Base-by-base conservation (phyloP, 2,113 vertebrate species). In the Emydura subglobosa region DNA sequence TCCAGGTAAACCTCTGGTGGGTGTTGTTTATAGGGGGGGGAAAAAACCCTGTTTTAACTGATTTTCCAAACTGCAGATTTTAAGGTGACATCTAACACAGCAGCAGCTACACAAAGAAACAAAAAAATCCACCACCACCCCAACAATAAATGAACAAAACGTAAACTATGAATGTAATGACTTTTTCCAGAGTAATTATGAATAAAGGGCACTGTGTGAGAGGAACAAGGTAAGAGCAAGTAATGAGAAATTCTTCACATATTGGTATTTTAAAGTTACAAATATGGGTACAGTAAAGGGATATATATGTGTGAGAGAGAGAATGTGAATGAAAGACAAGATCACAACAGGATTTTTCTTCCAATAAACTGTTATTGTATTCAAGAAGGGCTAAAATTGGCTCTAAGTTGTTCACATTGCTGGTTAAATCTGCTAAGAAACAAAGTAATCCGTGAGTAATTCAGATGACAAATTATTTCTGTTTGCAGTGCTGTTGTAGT, bases 21-120 rank as follows among this genome's bases (percentile, higher is more conserved):
- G 82, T 1, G 1, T 93, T 97, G 86, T 98, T 97, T 97, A 97
- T 54, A 81, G 95, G 44, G 87, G 7, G 11, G 13, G 2, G 92
- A 97, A 92, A 86, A n/a, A 6, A 31, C 11, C 3, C 85, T 87
- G 68, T 91, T 98, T 94, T 90, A 79, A 98, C 96, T 97, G 93
- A 98, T 98, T 98, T 96, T 98, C 94, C 92, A 96, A 96, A 97
- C 92, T 96, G 81, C 16, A 3, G 84, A 89, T 96, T 97, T 97
- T 85, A 86, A 81, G 81, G 65, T 54, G 94, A 91, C 83, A 54
- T 22, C 65, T 91, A 95, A 96, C 76, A 95, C 83, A 97, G 21
- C 42, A 83, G 92, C 80, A 96, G 44, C 79, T 89, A 92, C 89
- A 68, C 88, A 92, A 96, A 83, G 65, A 78, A 93, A 2, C 25